These are phyloP conservation scores for Acanthochromis polyacanthus DNA, from an alignment of 2,113 vertebrate species.

Conservation along the genomic window DNA sequence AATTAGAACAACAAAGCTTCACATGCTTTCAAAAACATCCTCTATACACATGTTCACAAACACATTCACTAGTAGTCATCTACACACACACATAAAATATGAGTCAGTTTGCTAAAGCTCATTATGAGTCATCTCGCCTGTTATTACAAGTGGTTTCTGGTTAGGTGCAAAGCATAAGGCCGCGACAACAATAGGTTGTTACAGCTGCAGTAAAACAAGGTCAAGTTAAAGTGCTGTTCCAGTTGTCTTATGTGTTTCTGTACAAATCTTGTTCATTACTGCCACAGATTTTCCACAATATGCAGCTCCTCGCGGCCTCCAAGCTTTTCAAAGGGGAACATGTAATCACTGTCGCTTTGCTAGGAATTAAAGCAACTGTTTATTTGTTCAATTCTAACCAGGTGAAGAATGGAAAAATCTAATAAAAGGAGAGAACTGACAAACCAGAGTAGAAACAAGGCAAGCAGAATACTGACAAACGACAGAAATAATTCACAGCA, in stretches of 20 bases:
- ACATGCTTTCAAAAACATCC: neutral
- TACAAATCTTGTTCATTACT: neutral
- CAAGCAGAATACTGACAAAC: neutral
- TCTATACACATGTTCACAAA: neutral
- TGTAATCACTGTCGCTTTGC: neutral
- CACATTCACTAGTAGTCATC: neutral
- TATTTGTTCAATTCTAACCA: neutral
- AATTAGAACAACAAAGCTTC: neutral
- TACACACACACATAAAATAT: no score
- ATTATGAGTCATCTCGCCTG: neutral
- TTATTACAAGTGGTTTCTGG: neutral
- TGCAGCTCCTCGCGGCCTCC: neutral
- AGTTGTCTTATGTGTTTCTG: neutral
- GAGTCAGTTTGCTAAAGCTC: neutral
- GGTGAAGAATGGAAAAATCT: neutral
- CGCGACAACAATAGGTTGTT: neutral
- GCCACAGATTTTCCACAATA: neutral
- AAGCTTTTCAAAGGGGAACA: neutral
- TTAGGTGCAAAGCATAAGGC: neutral
- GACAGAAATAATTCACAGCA: neutral
- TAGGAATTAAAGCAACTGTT: neutral
- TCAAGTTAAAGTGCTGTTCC: neutral
- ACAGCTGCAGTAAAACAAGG: neutral
- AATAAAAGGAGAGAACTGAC: neutral
- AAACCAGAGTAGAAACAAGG: neutral